Base-by-base conservation (phyloP, 2,797 vertebrate species). In the Phrynocephalus forsythii region DNA sequence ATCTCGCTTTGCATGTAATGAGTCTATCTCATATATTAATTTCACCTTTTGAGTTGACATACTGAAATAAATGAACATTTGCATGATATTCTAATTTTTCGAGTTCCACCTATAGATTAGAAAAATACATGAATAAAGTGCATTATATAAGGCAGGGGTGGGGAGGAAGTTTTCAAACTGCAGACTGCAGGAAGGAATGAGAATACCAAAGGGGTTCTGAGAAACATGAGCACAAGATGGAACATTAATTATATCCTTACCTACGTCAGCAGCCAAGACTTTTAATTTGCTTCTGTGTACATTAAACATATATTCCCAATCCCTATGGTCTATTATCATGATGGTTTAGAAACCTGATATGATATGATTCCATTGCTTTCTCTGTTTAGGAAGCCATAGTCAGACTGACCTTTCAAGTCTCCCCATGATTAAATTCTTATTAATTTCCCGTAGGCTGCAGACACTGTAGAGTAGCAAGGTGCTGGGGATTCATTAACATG, bases 371-470 rank as follows among this genome's bases (percentile, higher is more conserved):
- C 87, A 69, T 91, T 94, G 86, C 88, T 4, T 69, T 94, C 90
- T 94, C 88, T 93, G 88, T 94, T 90, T 94, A 91, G 90, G 94
- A 96, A 95, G 92, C 91, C 90, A 87, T 92, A 86, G 94, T 92
- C 91, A 88, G 93, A 92, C 90, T 96, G 95, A 96, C 96, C 96
- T 97, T 96, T 96, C 91, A 86, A 95, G 91, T 92, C 91, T 92
- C 92, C 90, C 87, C 30, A 22, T 95, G 95, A 96, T 95, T 96
- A 96, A 96, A 94, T 86, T 94, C 91, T 94, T 96, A 96, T 95
- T 96, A 96, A 96, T 96, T 95, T 96, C 96, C 95, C 95, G 94
- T 90, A 93, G 96, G 94, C 85, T 92, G 90, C 89, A 82, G 73
- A 90, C 94, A 92, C 92, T 94, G 91, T 10, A 89, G 94, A 88